These are phyloP conservation scores for Nyctibius bracteatus DNA, from an alignment of 2,113 vertebrate species.

Conservation along the genomic window DNA sequence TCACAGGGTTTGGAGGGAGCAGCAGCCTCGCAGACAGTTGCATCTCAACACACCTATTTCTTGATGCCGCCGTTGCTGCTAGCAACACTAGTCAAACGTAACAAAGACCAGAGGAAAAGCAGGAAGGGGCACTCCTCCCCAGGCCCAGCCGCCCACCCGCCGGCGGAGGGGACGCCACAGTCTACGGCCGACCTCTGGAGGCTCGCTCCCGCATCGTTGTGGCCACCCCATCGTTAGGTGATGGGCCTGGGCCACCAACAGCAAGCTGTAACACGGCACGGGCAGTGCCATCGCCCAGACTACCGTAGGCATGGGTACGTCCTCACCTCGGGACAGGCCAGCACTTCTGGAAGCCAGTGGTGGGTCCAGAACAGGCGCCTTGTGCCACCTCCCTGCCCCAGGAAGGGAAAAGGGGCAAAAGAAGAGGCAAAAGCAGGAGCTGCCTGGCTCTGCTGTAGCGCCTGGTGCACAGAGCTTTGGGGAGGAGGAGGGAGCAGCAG, in stretches of 20 bases:
- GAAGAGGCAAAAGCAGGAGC: neutral
- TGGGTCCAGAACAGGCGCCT: neutral
- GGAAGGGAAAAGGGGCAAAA: neutral
- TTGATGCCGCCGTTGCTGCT: neutral
- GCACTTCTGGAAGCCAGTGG: neutral
- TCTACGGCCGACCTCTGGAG: constrained; percentile 58
- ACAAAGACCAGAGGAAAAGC: neutral
- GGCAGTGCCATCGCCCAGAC: neutral
- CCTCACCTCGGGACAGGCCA: neutral
- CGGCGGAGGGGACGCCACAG: accelerated
- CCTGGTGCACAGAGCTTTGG: neutral
- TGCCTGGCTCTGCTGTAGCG: neutral
- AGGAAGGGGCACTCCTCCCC: neutral
- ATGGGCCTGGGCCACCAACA: neutral
- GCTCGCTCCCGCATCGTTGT: neutral
- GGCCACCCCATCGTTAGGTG: accelerated
- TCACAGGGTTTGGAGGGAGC: neutral
- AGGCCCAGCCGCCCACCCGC: neutral
- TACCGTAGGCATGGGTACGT: accelerated
- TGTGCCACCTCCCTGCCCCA: neutral
- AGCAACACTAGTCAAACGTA: neutral
- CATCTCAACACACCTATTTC: accelerated
- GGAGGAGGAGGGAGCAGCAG: neutral
- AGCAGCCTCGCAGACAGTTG: neutral
- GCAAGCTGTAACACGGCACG: neutral